phyloP scores from a whole-genome alignment of 2,888 invertebrate genomes.

The Drosophila hamatofila region DNA sequence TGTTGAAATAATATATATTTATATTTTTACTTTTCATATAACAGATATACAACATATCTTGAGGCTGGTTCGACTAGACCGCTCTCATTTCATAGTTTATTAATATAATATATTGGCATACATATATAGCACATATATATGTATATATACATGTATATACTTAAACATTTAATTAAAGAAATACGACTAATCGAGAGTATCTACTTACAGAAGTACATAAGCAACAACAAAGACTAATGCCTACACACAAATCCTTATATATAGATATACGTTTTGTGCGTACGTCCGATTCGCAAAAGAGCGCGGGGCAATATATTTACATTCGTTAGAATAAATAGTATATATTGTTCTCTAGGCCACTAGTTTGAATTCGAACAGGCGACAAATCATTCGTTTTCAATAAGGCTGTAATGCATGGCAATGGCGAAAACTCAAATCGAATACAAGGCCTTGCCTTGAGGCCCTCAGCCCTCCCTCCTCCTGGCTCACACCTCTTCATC shows the following conservation, averaged over 20 bases:
- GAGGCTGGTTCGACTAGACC: not conserved
- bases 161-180: conserved; percentile 7
- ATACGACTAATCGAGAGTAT: not conserved
- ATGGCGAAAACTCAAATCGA: not conserved
- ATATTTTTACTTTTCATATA: not conserved
- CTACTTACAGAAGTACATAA: conserved; percentile 29
- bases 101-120: conserved; percentile 5
- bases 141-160: not conserved
- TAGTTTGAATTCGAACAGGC: conserved; percentile 34
- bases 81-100: not conserved
- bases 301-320: conserved; percentile 11
- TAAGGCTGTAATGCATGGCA: conserved; percentile 7
- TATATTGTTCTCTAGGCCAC: conserved; percentile 58
- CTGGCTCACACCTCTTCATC: conserved; percentile 87
- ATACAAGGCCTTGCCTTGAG: not conserved
- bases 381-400: conserved; percentile 4
- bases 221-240: conserved; percentile 59
- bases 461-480: no score
- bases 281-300: conserved; percentile 23
- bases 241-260: not conserved
- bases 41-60: not conserved
- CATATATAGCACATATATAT: not conserved
- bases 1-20: conserved; percentile 3
- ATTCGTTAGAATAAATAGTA: conserved; percentile 17
- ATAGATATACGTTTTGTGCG: conserved; percentile 13